These are phyloP conservation scores for Scaptomyza reducta DNA, from an alignment of 2,888 invertebrate genomes.

Conservation along the genomic window DNA sequence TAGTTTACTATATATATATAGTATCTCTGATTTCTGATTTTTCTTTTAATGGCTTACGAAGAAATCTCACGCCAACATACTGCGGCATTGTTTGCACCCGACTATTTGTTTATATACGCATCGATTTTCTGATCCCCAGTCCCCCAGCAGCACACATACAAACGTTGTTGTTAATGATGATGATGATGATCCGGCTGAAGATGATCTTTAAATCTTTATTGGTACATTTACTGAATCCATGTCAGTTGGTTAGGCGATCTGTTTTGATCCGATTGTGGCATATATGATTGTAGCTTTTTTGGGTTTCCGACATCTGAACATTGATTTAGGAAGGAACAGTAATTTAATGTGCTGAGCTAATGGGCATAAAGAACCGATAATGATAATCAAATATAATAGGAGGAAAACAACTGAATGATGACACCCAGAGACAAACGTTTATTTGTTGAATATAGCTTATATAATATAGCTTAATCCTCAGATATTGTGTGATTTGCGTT, in stretches of 20 bases:
- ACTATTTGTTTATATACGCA: slow-evolving; percentile 46
- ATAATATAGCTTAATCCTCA: too few relatives aligned
- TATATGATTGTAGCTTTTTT: neutral
- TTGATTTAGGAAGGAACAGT: too few relatives aligned
- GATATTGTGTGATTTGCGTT: too few relatives aligned
- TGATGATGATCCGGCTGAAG: slow-evolving; percentile 15
- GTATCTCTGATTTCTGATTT: slow-evolving; percentile 23
- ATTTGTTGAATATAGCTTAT: too few relatives aligned
- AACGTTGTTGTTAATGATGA: slow-evolving; percentile 7
- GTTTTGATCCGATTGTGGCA: slow-evolving; percentile 25
- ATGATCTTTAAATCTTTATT: slow-evolving; percentile 28
- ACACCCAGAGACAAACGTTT: too few relatives aligned
- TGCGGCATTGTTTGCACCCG: slow-evolving; percentile 29
- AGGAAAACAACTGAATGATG: too few relatives aligned
- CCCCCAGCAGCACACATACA: slow-evolving; percentile 9
- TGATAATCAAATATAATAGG: too few relatives aligned
- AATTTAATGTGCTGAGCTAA: too few relatives aligned
- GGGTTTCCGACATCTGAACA: neutral
- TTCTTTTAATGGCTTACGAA: slow-evolving; percentile 42
- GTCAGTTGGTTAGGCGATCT: slow-evolving; percentile 50
- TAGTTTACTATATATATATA: slow-evolving; percentile 41
- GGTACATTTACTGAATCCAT: slow-evolving; percentile 31
- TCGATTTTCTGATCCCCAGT: slow-evolving; percentile 46
- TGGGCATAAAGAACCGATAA: too few relatives aligned
- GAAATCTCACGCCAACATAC: slow-evolving; percentile 39